These are phyloP conservation scores for Chesias legatella DNA, from an alignment of 2,888 invertebrate genomes.

Conservation along the genomic window DNA sequence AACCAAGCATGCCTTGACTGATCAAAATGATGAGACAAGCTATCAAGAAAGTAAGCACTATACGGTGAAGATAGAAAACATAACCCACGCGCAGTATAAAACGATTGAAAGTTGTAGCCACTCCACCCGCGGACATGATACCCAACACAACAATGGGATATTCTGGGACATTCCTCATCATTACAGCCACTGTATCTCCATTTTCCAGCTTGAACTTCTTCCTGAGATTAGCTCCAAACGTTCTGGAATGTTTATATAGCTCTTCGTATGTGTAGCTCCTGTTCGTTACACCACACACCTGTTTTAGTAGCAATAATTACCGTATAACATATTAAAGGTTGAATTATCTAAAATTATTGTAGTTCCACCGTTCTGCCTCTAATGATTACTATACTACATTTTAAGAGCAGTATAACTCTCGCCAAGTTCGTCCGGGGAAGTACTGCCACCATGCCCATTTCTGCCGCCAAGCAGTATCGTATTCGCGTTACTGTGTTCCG, in stretches of 20 bases:
- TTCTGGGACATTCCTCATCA: conserved; percentile 87
- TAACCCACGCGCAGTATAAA: conserved; percentile 81
- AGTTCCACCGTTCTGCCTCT: no score
- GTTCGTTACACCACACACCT: conserved; percentile 86
- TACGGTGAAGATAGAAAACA: not conserved
- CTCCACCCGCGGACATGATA: conserved; percentile 81
- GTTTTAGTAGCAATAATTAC: conserved; percentile 10
- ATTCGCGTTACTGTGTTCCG: no score
- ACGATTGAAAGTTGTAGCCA: conserved; percentile 85
- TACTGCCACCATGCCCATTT: no score
- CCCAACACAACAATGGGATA: conserved; percentile 82
- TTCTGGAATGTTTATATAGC: conserved; percentile 77
- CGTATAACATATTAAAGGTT: no score
- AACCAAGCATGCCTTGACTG: no score
- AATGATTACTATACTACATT: no score
- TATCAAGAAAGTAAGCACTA: no score
- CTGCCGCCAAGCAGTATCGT: no score
- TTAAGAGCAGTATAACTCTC: no score
- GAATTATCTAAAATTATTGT: no score
- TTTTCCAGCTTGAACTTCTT: conserved; percentile 80
- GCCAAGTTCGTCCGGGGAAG: no score
- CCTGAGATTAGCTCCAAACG: conserved; percentile 81
- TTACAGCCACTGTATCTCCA: conserved; percentile 83
- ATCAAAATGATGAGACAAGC: no score
- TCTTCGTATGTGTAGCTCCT: conserved; percentile 84